Conservation (phyloP, 37 sponge, comb jelly and placozoan species). For the Haliclona indistincta region DNA sequence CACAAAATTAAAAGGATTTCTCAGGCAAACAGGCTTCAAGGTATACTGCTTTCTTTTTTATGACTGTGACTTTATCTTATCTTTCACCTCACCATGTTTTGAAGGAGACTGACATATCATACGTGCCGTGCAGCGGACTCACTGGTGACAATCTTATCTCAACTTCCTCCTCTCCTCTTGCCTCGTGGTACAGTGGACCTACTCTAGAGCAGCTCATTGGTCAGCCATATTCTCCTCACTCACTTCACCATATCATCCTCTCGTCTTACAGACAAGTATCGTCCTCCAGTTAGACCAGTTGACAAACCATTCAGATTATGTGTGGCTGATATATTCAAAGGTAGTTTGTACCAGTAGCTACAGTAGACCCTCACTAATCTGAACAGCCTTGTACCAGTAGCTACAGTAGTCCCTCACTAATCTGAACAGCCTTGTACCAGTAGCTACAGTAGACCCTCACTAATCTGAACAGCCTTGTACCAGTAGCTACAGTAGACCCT, state of each 20-base stretch:
- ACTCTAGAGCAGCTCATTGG: conserved; percentile 79
- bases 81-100: not conserved
- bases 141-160: conserved; percentile 86
- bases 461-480: too few species aligned
- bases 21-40: conserved; percentile 89
- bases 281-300: conserved; percentile 71
- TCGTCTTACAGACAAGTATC: conserved; percentile 39
- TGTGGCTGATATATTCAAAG: conserved; percentile 69
- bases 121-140: conserved; percentile 93
- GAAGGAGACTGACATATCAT: conserved; percentile 80
- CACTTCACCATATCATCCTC: not conserved
- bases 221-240: not conserved
- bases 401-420: too few species aligned
- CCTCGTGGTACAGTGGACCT: conserved; percentile 81
- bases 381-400: too few species aligned
- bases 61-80: not conserved
- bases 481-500: too few species aligned
- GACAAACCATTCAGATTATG: conserved; percentile 82
- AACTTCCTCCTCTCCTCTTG: conserved; percentile 11
- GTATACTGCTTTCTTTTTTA: conserved; percentile 25
- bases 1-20: conserved; percentile 68
- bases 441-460: too few species aligned
- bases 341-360: not conserved
- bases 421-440: too few species aligned
- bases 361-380: too few species aligned